Base-by-base conservation (phyloP, 2,113 vertebrate species). In the Pelusios castaneus region DNA sequence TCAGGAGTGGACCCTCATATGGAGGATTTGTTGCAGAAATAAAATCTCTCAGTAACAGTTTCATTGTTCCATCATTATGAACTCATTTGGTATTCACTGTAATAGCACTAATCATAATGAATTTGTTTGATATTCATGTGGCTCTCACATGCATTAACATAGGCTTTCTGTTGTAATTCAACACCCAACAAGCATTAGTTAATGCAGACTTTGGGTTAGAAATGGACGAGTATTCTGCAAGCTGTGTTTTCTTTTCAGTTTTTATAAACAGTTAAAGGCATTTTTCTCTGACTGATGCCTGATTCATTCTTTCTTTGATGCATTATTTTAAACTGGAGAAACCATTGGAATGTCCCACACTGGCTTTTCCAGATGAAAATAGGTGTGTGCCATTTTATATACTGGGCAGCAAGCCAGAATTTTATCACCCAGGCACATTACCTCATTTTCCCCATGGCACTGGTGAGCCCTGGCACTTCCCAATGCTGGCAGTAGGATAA, bases 71-170 rank as follows among this genome's bases (percentile, higher is more conserved):
- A 93, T 98, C 98, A 98, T 98, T 98, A 98, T 56, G 84, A 98
- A 92, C 97, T 98, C 97, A 98, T 98, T 98, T 97, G 94, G 97
- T 98, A 98, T 98, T 98, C 98, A 98, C 97, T 98, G 98, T 98
- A 98, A 98, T 98, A 98, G 97, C 97, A 95, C 96, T 89, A 95
- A 98, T 98, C 97, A 80, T 98, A 98, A 98, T 98, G 98, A 98
- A 98, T 98, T 98, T 98, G 97, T 98, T 98, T 98, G 98, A 98
- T 98, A 98, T 98, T 97, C 98, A 98, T 98, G 97, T 97, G 94
- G 97, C 96, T 98, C 95, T 97, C 97, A 97, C 97, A 97, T 96
- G 97, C 97, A 97, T 98, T 97, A 97, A 97, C 97, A 97, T 92
- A 90, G 97, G 93, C 95, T 98, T 98, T 97, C 97, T 95, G 96